phyloP scores from a whole-genome alignment of 2,888 invertebrate genomes.

The Copidosoma aretas region DNA sequence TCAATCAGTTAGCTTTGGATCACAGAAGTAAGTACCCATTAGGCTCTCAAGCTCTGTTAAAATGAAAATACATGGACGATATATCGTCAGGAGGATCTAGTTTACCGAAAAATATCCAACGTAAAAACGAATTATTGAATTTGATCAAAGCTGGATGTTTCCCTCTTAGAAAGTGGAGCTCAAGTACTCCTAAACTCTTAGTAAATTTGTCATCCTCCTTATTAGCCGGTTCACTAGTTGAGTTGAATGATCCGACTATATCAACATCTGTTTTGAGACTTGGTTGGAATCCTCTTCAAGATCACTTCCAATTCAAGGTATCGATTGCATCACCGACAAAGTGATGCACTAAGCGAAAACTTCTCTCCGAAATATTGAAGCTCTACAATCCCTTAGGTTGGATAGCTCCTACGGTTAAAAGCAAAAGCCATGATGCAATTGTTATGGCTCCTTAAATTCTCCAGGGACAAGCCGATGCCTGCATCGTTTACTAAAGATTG shows the following conservation, averaged over 20 bases:
- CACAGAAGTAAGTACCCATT: neutral
- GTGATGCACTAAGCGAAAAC: neutral
- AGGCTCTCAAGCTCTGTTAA: neutral
- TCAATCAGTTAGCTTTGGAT: neutral
- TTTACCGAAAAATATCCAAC: neutral
- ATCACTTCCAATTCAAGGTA: neutral
- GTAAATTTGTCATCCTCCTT: neutral
- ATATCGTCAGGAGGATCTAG: neutral
- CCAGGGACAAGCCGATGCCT: neutral
- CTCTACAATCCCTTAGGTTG: conserved; percentile 15
- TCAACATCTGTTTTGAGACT: neutral
- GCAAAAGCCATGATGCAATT: conserved; percentile 7
- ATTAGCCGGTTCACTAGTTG: neutral
- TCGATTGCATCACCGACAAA: neutral
- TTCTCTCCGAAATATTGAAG: neutral
- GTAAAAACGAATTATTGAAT: neutral
- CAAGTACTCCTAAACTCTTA: neutral
- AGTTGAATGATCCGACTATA: neutral
- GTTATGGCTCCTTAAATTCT: neutral
- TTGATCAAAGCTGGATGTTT: neutral
- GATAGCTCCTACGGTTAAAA: conserved; percentile 23
- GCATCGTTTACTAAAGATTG: neutral
- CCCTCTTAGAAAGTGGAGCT: neutral
- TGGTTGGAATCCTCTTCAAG: neutral
- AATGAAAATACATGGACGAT: conserved; percentile 3